These are phyloP conservation scores for Philotrypesis tridentata DNA, from an alignment of 1,140 invertebrate genomes.

Conservation along the genomic window DNA sequence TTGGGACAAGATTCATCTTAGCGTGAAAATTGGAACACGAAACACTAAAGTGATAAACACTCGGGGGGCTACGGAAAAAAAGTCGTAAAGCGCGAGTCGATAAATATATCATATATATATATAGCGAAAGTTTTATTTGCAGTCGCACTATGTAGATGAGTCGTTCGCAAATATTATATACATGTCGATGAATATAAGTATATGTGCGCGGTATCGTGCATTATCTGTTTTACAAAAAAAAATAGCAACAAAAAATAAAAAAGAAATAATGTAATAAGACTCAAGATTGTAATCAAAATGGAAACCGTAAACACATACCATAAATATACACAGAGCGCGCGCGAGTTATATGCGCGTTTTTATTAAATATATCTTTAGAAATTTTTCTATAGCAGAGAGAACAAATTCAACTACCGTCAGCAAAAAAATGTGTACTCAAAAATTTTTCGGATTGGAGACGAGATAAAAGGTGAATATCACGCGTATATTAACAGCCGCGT, in stretches of 20 bases:
- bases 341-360: background rate
- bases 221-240: background rate
- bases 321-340: no score
- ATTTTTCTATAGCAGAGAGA: constrained; percentile 15
- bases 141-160: constrained; percentile 26
- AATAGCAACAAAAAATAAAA: background rate
- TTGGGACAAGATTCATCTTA: constrained; percentile 9
- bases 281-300: no score
- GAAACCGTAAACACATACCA: no score
- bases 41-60: constrained; percentile 21
- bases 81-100: background rate
- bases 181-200: background rate
- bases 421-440: background rate
- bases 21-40: constrained; percentile 37
- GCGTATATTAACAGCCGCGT: no score
- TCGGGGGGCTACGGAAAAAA: background rate
- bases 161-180: constrained; percentile 40
- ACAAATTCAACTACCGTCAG: no score
- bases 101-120: constrained; percentile 1
- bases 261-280: no score
- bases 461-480: constrained; percentile 1
- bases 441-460: constrained; percentile 2
- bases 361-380: constrained; percentile 31
- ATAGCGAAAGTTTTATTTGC: constrained; percentile 21
- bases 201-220: background rate